Evolutionary conservation across 2,113 vertebrate species (phyloP).

Genomic region (Electrona antarctica): DNA sequence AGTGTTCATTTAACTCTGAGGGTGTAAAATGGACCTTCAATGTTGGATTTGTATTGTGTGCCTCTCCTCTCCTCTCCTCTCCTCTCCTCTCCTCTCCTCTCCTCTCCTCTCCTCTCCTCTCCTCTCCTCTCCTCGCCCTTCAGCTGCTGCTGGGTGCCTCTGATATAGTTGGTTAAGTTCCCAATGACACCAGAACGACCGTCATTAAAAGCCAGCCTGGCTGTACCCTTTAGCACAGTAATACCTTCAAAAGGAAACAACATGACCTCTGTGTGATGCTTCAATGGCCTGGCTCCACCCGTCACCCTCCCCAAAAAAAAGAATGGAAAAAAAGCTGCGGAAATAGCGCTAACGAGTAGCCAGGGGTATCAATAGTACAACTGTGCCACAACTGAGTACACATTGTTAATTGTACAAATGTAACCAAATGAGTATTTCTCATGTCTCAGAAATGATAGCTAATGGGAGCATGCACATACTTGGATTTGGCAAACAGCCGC

Average conservation of each 20-base stretch:
- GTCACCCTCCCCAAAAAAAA: slow-evolving; percentile 44
- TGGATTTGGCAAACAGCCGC: no score
- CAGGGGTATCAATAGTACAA: slow-evolving; percentile 64
- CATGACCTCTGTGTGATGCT: slow-evolving; percentile 74
- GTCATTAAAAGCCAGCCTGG: slow-evolving; percentile 69
- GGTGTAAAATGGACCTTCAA: slow-evolving; percentile 6
- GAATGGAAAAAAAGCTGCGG: slow-evolving; percentile 26
- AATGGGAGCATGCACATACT: no score
- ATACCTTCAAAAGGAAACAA: slow-evolving; percentile 78
- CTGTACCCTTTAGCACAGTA: slow-evolving; percentile 62
- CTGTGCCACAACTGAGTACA: slow-evolving; percentile 27
- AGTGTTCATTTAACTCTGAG: slow-evolving; percentile 8
- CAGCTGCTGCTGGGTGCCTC: slow-evolving; percentile 28
- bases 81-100: slow-evolving; percentile 13
- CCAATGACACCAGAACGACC: slow-evolving; percentile 66
- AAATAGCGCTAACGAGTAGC: slow-evolving; percentile 75
- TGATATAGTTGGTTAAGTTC: slow-evolving; percentile 56
- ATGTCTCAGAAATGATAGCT: no score
- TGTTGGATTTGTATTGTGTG: background rate
- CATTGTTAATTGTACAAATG: background rate
- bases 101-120: slow-evolving; percentile 7
- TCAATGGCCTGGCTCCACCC: slow-evolving; percentile 76
- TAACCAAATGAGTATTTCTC: no score
- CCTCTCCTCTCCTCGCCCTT: background rate
- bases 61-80: background rate